Evolutionary conservation across 2,888 invertebrate genomes (phyloP).

Genomic region (Pogonocherus hispidulus): DNA sequence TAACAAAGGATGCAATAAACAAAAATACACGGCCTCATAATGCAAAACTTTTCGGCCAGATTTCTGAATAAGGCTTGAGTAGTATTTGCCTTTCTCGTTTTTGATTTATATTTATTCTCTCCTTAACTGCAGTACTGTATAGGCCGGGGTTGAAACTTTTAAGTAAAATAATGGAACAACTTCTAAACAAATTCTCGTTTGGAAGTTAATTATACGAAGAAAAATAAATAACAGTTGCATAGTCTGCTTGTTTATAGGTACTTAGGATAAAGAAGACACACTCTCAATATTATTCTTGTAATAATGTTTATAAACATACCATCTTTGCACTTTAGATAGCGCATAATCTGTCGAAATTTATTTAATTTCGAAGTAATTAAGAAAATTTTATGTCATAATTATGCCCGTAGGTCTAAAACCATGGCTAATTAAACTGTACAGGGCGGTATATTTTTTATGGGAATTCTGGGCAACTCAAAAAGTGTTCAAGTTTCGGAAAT

Average conservation of each 20-base stretch:
- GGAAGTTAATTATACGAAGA: constrained; percentile 42
- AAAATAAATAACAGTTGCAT: constrained; percentile 29
- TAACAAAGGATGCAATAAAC: constrained; percentile 46
- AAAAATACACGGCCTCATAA: constrained; percentile 49
- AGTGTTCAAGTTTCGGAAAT: no score
- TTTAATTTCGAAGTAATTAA: no score
- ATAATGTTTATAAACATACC: no score
- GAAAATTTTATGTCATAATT: no score
- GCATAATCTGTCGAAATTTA: no score
- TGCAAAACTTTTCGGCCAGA: constrained; percentile 49
- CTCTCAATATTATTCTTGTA: no score
- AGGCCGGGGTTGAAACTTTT: constrained; percentile 38
- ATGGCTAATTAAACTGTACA: no score
- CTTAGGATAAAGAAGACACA: no score
- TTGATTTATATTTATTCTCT: constrained; percentile 36
- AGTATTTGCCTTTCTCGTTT: constrained; percentile 44
- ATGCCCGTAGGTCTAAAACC: no score
- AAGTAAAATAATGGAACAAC: constrained; percentile 39
- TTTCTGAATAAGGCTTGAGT: constrained; percentile 27
- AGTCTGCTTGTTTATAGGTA: neutral
- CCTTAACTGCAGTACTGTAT: constrained; percentile 33
- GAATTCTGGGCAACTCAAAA: no score
- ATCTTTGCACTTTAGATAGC: no score
- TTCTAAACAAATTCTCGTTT: constrained; percentile 35
- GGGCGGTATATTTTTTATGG: no score